Evolutionary conservation across 2,888 invertebrate genomes (phyloP).

Genomic region (Nemurella pictetii): DNA sequence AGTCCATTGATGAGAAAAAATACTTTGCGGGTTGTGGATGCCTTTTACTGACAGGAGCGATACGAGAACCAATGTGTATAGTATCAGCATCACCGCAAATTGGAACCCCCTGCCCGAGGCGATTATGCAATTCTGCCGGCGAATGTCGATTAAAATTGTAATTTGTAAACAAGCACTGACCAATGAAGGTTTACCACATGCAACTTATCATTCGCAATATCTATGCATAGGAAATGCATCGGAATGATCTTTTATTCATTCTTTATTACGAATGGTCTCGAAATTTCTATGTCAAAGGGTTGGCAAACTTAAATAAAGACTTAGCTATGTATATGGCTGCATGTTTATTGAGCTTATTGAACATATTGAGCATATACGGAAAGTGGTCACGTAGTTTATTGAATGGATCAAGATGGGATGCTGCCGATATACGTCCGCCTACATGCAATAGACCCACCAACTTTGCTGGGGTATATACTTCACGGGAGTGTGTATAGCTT

Average conservation of each 20-base stretch:
- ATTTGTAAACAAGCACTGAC: background rate
- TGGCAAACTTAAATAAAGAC: background rate
- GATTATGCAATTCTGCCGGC: background rate
- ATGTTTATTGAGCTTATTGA: conserved; percentile 1
- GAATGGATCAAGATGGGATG: conserved; percentile 9
- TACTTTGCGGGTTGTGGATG: background rate
- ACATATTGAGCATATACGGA: background rate
- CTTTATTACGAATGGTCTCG: background rate
- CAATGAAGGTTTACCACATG: background rate
- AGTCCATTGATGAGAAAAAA: background rate
- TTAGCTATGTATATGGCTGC: background rate
- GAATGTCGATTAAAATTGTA: background rate
- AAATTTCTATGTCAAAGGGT: background rate
- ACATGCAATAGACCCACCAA: background rate
- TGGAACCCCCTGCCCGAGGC: background rate
- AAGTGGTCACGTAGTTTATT: conserved; percentile 16
- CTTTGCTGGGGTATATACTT: background rate
- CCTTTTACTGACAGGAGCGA: background rate
- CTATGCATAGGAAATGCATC: background rate
- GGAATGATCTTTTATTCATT: background rate
- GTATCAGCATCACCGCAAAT: background rate
- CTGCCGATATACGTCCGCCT: background rate
- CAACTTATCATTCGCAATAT: background rate
- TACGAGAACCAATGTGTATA: background rate
- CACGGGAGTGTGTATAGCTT: background rate